A percentile compares a stretch with the other conserved stretches of the same genome.
These are phyloP conservation scores for Polyergus mexicanus DNA, from an alignment of 1,140 invertebrate species.

Conservation along the genomic window DNA sequence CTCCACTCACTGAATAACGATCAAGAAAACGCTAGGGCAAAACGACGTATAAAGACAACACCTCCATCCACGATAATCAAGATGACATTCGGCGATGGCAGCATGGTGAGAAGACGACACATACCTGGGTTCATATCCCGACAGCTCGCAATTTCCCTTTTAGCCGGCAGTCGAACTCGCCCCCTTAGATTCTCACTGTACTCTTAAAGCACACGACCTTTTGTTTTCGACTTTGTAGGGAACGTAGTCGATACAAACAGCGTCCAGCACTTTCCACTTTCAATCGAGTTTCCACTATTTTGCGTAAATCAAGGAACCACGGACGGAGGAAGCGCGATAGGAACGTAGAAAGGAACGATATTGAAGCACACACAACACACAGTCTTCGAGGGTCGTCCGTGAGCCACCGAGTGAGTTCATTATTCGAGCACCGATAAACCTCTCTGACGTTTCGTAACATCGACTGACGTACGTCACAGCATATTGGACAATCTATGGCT, in stretches of 20 bases:
- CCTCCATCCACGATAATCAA: background rate
- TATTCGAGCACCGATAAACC: slow-evolving; percentile 15
- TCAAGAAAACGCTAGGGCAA: too few relatives aligned
- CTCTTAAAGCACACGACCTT: slow-evolving; percentile 56
- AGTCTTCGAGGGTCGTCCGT: slow-evolving; percentile 50
- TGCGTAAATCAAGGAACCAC: background rate
- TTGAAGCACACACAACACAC: slow-evolving; percentile 69
- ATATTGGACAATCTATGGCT: slow-evolving; percentile 35
- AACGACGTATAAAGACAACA: background rate
- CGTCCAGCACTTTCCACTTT: slow-evolving; percentile 62
- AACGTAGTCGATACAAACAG: background rate
- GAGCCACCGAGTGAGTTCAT: slow-evolving; percentile 26
- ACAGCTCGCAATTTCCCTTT: slow-evolving; percentile 79
- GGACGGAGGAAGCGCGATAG: slow-evolving; percentile 48
- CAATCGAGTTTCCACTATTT: slow-evolving; percentile 36
- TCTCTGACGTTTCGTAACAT: background rate
- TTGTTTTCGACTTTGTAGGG: background rate
- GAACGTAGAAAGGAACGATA: slow-evolving; percentile 48
- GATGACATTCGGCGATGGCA: background rate
- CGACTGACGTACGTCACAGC: background rate
- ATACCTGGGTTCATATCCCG: slow-evolving; percentile 86
- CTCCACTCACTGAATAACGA: too few relatives aligned
- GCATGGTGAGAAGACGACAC: slow-evolving; percentile 51
- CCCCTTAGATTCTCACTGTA: slow-evolving; percentile 62
- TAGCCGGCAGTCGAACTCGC: slow-evolving; percentile 65